Evolutionary conservation across 2,113 vertebrate genomes (phyloP), one percentile per base, ranked within the genome.

Genomic region (Scopus umbretta): DNA sequence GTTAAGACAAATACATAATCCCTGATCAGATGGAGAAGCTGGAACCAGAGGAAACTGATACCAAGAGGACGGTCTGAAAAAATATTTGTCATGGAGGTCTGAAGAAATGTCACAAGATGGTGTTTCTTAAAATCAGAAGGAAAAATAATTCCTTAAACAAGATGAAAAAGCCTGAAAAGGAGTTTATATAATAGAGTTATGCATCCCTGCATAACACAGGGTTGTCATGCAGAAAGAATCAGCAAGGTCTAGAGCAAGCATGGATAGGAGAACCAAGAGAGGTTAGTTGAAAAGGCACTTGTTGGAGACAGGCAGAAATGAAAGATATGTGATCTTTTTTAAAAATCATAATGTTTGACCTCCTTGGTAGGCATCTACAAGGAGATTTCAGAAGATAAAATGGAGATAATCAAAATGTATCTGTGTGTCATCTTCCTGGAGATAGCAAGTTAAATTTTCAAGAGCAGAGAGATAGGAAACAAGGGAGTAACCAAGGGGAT

Each of bases 321-420:
- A 8, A n/a, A 13, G 27, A 19, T 3, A 5, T 2, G 7, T 6
- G 32, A 3, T 13, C 34, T 17, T 55, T 27, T 30, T 12, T 0
- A 7, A n/a, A 38, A 79, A 53, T 3, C 5, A 7, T 6, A 36
- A 27, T 1, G 22, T 9, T 27, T 12, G 26, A 62, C 45, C 15
- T 38, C 50, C 73, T 58, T 1, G 1, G 36, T 5, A 8, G 36
- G 43, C 3, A 2, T 4, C 11, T 17, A 6, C 42, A 22, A 25
- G 53, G 70, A 36, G 40, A 45, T 27, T 3, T 25, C 75, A 49
- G 42, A 50, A 50, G 80, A 34, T 6, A 10, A 80, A 88, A 67
- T 8, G 15, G 52, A 80, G 21, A 7, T 38, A 86, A 21, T 9
- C 14, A 30, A 42, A 78, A 32, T 6, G 4, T 13, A 7, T 13